These are phyloP conservation scores for Siderastrea radians DNA, from an alignment of 92 coral and sea anemone species.

Conservation along the genomic window DNA sequence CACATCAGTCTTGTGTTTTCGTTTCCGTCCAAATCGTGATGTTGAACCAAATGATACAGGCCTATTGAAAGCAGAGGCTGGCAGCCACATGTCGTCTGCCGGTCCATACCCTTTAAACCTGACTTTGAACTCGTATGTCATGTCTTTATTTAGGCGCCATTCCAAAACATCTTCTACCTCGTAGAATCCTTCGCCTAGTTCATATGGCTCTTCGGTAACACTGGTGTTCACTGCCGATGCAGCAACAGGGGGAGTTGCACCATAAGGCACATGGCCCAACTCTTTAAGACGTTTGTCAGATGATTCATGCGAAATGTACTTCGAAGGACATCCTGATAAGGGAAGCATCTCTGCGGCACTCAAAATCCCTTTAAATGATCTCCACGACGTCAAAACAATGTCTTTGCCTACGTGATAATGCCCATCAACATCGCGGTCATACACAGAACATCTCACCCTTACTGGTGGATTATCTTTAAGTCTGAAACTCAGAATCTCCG, in stretches of 20 bases:
- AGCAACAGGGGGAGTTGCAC: not conserved
- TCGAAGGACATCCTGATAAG: not conserved
- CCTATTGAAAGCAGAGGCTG: slow-evolving; percentile 55
- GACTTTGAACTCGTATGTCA: slow-evolving; percentile 44
- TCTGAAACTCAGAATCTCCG: slow-evolving; percentile 31
- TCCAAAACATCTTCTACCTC: slow-evolving; percentile 53
- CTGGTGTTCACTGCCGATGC: not conserved
- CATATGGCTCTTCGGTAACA: not conserved
- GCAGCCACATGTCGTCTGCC: slow-evolving; percentile 67
- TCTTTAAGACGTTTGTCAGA: not conserved
- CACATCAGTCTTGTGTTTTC: slow-evolving; percentile 40
- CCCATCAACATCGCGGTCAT: slow-evolving; percentile 3
- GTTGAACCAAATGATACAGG: slow-evolving; percentile 13
- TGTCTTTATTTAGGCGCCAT: not conserved
- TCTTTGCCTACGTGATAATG: slow-evolving; percentile 47
- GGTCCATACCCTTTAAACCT: slow-evolving; percentile 59
- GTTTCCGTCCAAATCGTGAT: slow-evolving; percentile 49
- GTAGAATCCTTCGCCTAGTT: slow-evolving; percentile 43
- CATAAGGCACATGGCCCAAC: not conserved
- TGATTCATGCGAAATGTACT: slow-evolving; percentile 1
- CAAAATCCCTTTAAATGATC: slow-evolving; percentile 13
- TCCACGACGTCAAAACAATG: slow-evolving; percentile 40
- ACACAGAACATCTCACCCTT: slow-evolving; percentile 38
- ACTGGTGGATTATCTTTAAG: slow-evolving; percentile 26
- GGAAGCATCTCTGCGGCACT: slow-evolving; percentile 16